Percentiles rank a stretch among this genome's conserved stretches.
These are phyloP conservation scores for Macquaria australasica DNA, from an alignment of 2,113 vertebrate genomes.

Conservation along the genomic window DNA sequence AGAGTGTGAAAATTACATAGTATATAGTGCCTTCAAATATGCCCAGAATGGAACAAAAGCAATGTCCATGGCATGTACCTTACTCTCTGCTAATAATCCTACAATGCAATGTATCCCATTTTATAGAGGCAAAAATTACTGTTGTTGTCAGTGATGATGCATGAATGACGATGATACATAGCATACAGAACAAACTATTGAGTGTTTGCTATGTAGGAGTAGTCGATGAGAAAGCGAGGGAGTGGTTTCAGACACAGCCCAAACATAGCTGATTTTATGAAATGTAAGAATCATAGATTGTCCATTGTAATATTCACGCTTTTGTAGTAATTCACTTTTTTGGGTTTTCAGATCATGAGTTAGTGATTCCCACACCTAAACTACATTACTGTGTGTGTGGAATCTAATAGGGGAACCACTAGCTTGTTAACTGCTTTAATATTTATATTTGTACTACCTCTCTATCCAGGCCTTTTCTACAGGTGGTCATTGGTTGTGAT, in stretches of 20 bases:
- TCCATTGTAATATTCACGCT: background rate
- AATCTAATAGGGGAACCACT: background rate
- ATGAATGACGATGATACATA: background rate
- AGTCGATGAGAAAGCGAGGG: background rate
- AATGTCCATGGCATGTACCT: background rate
- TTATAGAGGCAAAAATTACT: background rate
- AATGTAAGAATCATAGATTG: background rate
- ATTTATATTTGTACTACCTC: background rate
- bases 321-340: background rate
- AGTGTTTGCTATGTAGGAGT: background rate
- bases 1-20: background rate
- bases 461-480: background rate
- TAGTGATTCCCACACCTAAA: background rate
- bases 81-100: background rate
- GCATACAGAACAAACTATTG: background rate
- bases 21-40: background rate
- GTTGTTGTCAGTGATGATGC: background rate
- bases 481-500: conserved; percentile 4
- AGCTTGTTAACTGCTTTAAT: background rate
- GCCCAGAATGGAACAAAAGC: background rate
- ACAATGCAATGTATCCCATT: background rate
- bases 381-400: background rate
- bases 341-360: background rate
- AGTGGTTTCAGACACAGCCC: background rate
- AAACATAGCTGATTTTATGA: background rate